Percentiles rank a stretch among this genome's conserved stretches.
These are phyloP conservation scores for Eudemis profundana DNA, from an alignment of 2,888 invertebrate species.

Conservation along the genomic window DNA sequence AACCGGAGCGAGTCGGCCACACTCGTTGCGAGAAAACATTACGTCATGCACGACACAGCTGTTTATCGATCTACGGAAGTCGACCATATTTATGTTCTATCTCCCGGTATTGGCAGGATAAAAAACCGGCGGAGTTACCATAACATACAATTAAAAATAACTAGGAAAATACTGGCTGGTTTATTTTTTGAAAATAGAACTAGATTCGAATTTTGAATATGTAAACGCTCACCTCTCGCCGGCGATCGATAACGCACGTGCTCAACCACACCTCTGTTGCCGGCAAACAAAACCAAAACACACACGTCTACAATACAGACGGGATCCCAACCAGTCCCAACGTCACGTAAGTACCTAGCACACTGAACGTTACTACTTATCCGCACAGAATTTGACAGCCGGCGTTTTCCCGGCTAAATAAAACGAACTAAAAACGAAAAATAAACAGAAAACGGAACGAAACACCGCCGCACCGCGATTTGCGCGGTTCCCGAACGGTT, in stretches of 20 bases:
- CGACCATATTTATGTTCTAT: conserved; percentile 57
- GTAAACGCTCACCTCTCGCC: conserved; percentile 62
- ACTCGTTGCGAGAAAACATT: conserved; percentile 45
- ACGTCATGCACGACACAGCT: conserved; percentile 55
- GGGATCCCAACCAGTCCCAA: conserved; percentile 55
- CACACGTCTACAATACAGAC: conserved; percentile 55
- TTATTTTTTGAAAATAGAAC: not conserved
- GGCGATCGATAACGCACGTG: conserved; percentile 73
- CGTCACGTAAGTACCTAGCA: conserved; percentile 61
- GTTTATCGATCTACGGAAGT: conserved; percentile 65
- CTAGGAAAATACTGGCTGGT: not conserved
- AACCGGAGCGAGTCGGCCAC: conserved; percentile 41
- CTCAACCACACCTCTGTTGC: conserved; percentile 59
- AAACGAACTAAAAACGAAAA: conserved; percentile 61
- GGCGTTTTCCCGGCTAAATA: conserved; percentile 78
- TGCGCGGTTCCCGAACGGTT: conserved; percentile 47
- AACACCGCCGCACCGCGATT: conserved; percentile 46
- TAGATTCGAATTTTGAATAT: conserved; percentile 17
- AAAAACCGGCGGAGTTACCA: not conserved
- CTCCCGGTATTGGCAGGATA: conserved; percentile 53
- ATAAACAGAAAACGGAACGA: conserved; percentile 49
- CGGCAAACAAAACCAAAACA: conserved; percentile 59
- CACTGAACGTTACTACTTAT: conserved; percentile 62
- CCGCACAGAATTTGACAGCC: conserved; percentile 62
- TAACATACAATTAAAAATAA: conserved; percentile 5